Evolutionary conservation across 1,140 invertebrate species (phyloP).

Genomic region (Nasonia vitripennis): DNA sequence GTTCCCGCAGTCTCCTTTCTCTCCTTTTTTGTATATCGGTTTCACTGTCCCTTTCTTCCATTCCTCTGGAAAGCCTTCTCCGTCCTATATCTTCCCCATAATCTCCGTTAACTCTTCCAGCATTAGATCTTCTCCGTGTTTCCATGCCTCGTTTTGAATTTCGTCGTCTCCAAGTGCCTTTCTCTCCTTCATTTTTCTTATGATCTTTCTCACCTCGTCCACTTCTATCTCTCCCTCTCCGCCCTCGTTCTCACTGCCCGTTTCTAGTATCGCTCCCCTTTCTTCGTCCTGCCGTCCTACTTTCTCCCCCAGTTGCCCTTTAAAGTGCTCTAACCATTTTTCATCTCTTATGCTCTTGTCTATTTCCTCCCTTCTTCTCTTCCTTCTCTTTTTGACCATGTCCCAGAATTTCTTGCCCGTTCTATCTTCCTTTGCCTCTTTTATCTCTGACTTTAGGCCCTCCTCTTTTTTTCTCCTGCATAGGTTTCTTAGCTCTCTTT

Average conservation of each 20-base stretch:
- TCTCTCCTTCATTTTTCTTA: no score
- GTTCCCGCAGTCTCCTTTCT: background rate
- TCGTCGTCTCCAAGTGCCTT: no score
- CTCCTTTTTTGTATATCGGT: conserved; percentile 38
- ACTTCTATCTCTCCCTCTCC: background rate
- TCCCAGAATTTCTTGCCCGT: background rate
- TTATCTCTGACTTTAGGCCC: no score
- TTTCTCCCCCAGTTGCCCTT: background rate
- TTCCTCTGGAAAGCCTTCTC: background rate
- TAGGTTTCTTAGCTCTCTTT: no score
- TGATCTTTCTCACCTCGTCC: conserved; percentile 4
- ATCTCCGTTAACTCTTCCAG: background rate
- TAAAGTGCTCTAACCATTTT: background rate
- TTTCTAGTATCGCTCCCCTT: background rate
- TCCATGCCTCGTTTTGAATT: background rate
- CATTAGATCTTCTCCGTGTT: background rate
- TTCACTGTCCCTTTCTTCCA: conserved; percentile 29
- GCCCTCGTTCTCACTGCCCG: no score
- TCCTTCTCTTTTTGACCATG: background rate
- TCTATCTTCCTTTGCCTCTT: background rate
- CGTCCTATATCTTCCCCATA: conserved; percentile 32
- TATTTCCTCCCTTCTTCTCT: background rate
- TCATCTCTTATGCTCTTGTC: background rate
- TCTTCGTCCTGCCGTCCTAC: no score
- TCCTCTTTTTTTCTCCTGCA: no score